phyloP scores from a whole-genome alignment of 2,888 invertebrate species.

The Caenorhabditis drosophilae region DNA sequence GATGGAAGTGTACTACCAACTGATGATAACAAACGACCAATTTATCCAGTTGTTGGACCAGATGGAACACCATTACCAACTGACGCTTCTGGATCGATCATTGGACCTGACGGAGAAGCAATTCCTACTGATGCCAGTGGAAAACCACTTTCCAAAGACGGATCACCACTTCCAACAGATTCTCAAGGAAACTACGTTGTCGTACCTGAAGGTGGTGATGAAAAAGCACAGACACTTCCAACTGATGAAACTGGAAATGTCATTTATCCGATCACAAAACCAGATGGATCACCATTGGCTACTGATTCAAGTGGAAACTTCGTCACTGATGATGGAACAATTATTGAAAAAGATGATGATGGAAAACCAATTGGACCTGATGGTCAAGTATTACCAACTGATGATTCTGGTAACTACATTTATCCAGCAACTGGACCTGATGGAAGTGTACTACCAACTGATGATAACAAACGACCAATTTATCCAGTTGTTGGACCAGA shows the following conservation, averaged over 20 bases:
- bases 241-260: constrained; percentile 25
- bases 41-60: constrained; percentile 49
- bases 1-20: constrained; percentile 38
- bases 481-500: constrained; percentile 43
- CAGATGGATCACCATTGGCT: constrained; percentile 33
- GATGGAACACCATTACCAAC: constrained; percentile 47
- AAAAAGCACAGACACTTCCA: constrained; percentile 6
- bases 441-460: constrained; percentile 20
- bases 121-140: constrained; percentile 46
- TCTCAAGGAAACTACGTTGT: constrained; percentile 29
- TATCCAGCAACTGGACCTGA: constrained; percentile 25
- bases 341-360: constrained; percentile 34
- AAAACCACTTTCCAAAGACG: constrained; percentile 42
- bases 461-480: constrained; percentile 7
- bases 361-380: constrained; percentile 39
- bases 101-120: constrained; percentile 38
- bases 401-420: constrained; percentile 21
- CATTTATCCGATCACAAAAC: constrained; percentile 19
- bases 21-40: constrained; percentile 25
- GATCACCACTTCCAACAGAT: constrained; percentile 40
- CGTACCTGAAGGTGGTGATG: constrained; percentile 12
- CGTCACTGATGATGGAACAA: constrained; percentile 40
- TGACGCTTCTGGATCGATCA: constrained; percentile 40
- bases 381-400: constrained; percentile 28
- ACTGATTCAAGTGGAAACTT: constrained; percentile 44